Conservation (phyloP, 2,797 vertebrate species). For the Arctocebus calabarensis region DNA sequence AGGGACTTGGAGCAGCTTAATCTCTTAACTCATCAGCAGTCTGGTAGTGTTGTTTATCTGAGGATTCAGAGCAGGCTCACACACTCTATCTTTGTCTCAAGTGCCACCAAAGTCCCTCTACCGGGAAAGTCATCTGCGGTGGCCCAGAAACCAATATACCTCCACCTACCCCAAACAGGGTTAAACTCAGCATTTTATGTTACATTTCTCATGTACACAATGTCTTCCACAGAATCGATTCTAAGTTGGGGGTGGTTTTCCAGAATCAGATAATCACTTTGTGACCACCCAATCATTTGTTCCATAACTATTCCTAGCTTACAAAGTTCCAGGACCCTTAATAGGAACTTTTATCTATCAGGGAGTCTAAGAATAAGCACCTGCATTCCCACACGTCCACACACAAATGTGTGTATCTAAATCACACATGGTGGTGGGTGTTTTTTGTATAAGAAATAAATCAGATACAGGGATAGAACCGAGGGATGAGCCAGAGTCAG, state of each 20-base stretch:
- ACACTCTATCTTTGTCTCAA: not conserved
- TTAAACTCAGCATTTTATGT: not conserved
- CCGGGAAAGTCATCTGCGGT: not conserved
- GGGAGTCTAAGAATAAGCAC: not conserved
- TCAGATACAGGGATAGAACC: not conserved
- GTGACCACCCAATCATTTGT: conserved; percentile 1
- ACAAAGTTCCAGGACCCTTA: not conserved
- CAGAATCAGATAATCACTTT: not conserved
- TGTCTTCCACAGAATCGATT: not conserved
- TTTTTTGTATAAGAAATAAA: not conserved
- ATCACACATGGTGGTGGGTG: not conserved
- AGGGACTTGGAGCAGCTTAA: not conserved
- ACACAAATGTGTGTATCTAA: not conserved
- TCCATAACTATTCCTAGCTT: conserved; percentile 21
- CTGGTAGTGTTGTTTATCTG: not conserved
- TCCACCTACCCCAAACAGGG: not conserved
- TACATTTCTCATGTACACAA: not conserved
- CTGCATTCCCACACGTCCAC: not conserved
- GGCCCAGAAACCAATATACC: not conserved
- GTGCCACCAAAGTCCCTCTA: not conserved
- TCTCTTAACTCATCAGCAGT: not conserved
- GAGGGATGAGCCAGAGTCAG: not conserved
- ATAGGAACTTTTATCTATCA: not conserved
- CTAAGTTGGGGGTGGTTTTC: not conserved
- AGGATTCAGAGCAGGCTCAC: not conserved